A percentile compares a stretch with the other conserved stretches of the same genome.
These are phyloP conservation scores for Coluber constrictor DNA, from an alignment of 2,797 vertebrate genomes.

Conservation along the genomic window DNA sequence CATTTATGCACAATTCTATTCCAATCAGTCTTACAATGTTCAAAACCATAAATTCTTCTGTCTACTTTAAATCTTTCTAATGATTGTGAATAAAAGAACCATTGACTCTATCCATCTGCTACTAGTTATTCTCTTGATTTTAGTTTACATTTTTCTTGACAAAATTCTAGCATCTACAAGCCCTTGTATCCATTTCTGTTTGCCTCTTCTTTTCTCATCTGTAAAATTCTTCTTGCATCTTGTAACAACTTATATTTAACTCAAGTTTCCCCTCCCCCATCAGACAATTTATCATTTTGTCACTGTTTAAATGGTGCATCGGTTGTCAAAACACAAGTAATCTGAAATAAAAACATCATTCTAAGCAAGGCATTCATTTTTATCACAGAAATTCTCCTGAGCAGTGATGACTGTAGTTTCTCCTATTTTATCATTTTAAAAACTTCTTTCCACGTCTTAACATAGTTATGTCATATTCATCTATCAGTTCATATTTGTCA, in stretches of 20 bases:
- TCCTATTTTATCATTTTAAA: not conserved
- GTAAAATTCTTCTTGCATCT: not conserved
- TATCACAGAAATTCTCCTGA: not conserved
- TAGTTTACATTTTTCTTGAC: not conserved
- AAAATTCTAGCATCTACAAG: not conserved
- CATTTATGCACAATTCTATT: no score
- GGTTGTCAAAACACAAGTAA: not conserved
- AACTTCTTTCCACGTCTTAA: not conserved
- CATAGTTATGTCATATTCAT: not conserved
- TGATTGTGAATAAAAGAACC: not conserved
- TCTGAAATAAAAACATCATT: not conserved
- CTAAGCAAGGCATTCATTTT: not conserved
- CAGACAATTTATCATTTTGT: not conserved
- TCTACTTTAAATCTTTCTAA: not conserved
- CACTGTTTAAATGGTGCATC: not conserved
- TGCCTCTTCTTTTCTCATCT: not conserved
- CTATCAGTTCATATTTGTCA: not conserved
- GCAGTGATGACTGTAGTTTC: not conserved
- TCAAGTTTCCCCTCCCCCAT: fast-evolving
- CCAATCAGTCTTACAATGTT: not conserved
- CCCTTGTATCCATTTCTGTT: not conserved
- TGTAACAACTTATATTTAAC: not conserved
- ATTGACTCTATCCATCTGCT: not conserved
- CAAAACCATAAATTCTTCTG: not conserved
- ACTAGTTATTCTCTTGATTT: not conserved